A percentile compares a stretch with the other conserved stretches of the same genome.
Conservation (phyloP, 2,797 vertebrate species). For the Sciurus vulgaris region DNA sequence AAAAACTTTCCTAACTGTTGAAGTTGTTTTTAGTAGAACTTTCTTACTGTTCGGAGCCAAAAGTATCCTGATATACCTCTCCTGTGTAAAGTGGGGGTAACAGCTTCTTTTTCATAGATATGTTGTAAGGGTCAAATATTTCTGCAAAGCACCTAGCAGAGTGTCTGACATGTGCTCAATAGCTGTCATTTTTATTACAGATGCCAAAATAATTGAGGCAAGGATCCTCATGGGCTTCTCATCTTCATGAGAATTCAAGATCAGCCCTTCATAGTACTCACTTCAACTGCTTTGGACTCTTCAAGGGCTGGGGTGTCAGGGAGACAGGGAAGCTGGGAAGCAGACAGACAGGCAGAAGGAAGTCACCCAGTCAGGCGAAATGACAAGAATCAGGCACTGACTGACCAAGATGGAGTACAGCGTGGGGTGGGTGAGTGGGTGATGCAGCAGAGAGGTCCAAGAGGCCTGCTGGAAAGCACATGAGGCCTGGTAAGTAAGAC, state of each 20-base stretch:
- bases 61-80: background rate
- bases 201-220: background rate
- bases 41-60: background rate
- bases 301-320: no score
- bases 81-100: background rate
- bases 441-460: background rate
- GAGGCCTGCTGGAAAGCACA: background rate
- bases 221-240: background rate
- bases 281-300: background rate
- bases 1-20: background rate
- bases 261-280: background rate
- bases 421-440: rapidly evolving
- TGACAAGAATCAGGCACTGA: rapidly evolving
- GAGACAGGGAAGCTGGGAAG: background rate
- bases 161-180: background rate
- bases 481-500: background rate
- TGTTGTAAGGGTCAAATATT: background rate
- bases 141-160: background rate
- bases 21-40: background rate
- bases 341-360: background rate
- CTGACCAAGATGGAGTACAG: background rate
- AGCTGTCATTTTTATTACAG: background rate
- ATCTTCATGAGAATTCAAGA: background rate
- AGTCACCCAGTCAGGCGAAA: background rate
- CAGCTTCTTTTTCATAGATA: background rate